phyloP scores from a whole-genome alignment of 2,113 vertebrate genomes.

The Notechis scutatus region DNA sequence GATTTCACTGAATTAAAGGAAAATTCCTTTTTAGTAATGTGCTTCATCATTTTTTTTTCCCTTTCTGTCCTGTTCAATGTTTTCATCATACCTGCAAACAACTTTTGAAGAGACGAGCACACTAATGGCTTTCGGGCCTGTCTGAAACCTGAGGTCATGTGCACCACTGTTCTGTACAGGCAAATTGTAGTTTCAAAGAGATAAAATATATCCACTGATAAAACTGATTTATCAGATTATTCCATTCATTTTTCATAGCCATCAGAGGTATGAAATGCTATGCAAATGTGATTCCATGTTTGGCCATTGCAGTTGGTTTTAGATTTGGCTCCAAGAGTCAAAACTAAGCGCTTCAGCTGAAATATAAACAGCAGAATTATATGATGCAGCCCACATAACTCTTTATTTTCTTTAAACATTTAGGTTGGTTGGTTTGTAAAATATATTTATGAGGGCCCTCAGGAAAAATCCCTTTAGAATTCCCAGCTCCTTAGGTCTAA shows the following conservation, averaged over 20 bases:
- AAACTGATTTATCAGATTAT: slow-evolving; percentile 15
- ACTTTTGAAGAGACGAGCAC: neutral
- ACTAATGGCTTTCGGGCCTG: neutral
- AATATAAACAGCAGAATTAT: neutral
- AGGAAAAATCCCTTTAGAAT: neutral
- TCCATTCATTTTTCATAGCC: neutral
- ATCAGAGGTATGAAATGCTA: neutral
- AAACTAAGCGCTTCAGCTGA: neutral
- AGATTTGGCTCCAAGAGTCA: neutral
- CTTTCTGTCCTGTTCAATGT: neutral
- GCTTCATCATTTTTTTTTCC: neutral
- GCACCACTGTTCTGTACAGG: neutral
- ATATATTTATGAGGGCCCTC: neutral
- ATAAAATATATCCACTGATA: neutral
- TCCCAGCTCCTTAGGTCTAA: slow-evolving; percentile 24
- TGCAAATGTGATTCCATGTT: neutral
- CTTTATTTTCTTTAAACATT: neutral
- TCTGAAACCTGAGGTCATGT: neutral
- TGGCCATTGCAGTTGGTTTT: neutral
- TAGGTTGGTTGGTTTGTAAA: neutral
- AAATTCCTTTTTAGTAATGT: neutral
- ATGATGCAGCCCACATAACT: neutral
- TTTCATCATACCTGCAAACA: neutral
- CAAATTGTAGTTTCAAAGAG: neutral
- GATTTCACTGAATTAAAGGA: neutral